phyloP scores from a whole-genome alignment of 2,113 vertebrate species.

The Apteryx owenii region DNA sequence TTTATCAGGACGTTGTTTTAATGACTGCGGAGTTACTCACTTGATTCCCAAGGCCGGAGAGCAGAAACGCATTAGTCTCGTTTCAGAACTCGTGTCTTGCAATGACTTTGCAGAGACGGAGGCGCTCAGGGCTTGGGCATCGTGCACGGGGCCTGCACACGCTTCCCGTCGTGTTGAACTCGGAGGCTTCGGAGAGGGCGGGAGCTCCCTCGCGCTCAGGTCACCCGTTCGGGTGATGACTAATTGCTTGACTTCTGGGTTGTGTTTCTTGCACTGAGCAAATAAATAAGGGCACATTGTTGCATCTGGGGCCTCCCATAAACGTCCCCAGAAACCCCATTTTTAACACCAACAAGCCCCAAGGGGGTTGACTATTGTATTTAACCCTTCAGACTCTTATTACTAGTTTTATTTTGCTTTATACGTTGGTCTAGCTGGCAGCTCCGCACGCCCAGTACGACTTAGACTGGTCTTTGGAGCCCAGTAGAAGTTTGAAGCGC shows the following conservation, averaged over 20 bases:
- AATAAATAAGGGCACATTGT: rapidly evolving
- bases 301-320: not conserved
- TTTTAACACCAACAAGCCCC: not conserved
- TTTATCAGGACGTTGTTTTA: constrained; percentile 44
- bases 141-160: rapidly evolving
- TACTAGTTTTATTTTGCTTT: not conserved
- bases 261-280: not conserved
- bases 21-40: constrained; percentile 55
- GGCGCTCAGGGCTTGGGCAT: not conserved
- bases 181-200: not conserved
- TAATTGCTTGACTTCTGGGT: rapidly evolving
- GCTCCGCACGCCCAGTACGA: too few species aligned
- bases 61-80: constrained; percentile 13
- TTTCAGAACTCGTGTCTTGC: not conserved
- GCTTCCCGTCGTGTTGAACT: not conserved
- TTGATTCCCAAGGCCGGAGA: constrained; percentile 36
- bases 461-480: not conserved
- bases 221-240: not conserved
- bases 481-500: not conserved
- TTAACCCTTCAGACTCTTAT: constrained; percentile 19
- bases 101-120: not conserved
- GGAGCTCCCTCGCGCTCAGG: not conserved
- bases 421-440: not conserved
- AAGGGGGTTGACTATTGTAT: not conserved
- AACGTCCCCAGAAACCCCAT: not conserved